A percentile compares a stretch with the other conserved stretches of the same genome.
phyloP scores from a whole-genome alignment of 2,888 invertebrate species.

The Apotomis turbidana region DNA sequence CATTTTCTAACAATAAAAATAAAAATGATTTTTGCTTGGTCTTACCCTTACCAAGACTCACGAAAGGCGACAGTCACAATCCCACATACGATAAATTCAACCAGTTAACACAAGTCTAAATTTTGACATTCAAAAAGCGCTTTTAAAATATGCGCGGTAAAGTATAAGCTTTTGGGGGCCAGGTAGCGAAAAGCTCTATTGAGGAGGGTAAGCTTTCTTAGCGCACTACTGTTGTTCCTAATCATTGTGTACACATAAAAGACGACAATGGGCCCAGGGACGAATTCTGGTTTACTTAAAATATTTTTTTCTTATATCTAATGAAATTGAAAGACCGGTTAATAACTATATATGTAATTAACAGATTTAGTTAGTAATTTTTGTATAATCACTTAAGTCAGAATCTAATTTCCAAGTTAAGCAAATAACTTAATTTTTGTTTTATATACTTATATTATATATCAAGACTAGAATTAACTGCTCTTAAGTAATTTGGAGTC shows the following conservation, averaged over 20 bases:
- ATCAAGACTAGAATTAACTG: no score
- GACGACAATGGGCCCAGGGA: constrained; percentile 64
- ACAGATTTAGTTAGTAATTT: no score
- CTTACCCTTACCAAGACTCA: no score
- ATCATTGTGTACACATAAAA: constrained; percentile 63
- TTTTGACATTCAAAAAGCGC: constrained; percentile 55
- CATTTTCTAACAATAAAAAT: no score
- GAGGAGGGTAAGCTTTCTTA: constrained; percentile 77
- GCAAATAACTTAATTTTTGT: no score
- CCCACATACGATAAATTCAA: constrained; percentile 51
- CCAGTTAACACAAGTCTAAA: constrained; percentile 52
- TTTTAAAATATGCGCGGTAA: constrained; percentile 53
- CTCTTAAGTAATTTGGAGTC: no score
- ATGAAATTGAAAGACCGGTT: no score
- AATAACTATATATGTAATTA: no score
- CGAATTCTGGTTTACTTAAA: constrained; percentile 48
- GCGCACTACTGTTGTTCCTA: constrained; percentile 71
- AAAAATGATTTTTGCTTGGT: no score
- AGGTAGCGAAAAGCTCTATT: constrained; percentile 67
- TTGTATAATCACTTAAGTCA: no score
- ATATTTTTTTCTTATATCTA: background rate
- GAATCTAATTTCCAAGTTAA: no score
- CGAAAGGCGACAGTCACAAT: constrained; percentile 58
- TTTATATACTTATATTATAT: no score
- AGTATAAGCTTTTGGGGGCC: constrained; percentile 50